Evolutionary conservation across 2,888 invertebrate genomes (phyloP).

Genomic region (Ornithoptera alexandrae): DNA sequence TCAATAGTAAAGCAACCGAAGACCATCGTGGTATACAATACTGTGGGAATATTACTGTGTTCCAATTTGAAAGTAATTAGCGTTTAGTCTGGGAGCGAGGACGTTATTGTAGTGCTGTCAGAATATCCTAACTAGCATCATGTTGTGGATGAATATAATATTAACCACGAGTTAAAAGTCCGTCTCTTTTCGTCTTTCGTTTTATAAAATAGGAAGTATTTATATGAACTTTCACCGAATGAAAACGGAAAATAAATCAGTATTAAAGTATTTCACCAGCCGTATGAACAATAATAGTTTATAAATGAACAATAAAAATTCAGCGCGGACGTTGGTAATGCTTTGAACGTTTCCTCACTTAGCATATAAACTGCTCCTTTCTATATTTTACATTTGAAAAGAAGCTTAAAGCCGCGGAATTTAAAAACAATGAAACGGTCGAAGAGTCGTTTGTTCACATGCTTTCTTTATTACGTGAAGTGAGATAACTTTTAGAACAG

Average conservation of each 20-base stretch:
- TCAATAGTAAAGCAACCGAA: too few species aligned
- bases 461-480: neutral
- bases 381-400: constrained; percentile 22
- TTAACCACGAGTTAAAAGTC: too few species aligned
- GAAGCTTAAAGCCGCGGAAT: constrained; percentile 10
- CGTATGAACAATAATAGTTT: constrained; percentile 21
- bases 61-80: too few species aligned
- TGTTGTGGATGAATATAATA: too few species aligned
- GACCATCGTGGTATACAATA: too few species aligned
- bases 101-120: too few species aligned
- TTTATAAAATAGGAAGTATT: too few species aligned
- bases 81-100: too few species aligned
- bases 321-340: constrained; percentile 15
- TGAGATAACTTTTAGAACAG: too few species aligned
- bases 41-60: too few species aligned
- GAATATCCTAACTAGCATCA: too few species aligned
- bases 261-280: constrained; percentile 12
- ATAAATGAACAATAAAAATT: constrained; percentile 26
- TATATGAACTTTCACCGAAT: neutral
- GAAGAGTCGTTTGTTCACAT: neutral
- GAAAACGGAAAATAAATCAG: neutral
- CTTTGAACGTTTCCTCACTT: constrained; percentile 23
- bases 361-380: constrained; percentile 29
- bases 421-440: constrained; percentile 6
- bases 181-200: too few species aligned